Evolutionary conservation across 2,888 invertebrate species (phyloP), one percentile per base, ranked within the genome.

Genomic region (Drosophila helvetica): DNA sequence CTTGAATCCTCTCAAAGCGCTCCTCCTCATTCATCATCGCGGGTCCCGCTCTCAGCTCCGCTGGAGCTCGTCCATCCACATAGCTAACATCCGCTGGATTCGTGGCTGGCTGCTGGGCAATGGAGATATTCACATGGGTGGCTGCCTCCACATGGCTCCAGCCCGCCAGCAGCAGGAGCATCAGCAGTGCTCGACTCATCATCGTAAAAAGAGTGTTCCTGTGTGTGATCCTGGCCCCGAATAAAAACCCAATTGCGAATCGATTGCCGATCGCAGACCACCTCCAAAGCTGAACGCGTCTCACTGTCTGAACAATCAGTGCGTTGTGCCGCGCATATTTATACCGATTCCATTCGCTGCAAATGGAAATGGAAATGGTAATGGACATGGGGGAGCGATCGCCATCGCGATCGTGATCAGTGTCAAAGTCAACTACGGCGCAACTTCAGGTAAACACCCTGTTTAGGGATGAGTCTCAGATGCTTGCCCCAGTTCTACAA

Each of bases 41-140:
- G 10, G 89, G 90, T 19, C 89, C 90, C 5, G 90, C 89, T 30
- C 74, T 76, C 45, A 89, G 78, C 17, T 91, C 91, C 2, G 85
- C 87, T 0, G 91, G 89, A 10, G 91, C 90, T 30, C 59, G 88
- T n/a, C 90, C 91, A 55, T 90, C 87, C 19, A 93, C 86, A 80
- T 93, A 93, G 19, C 93, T 93, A 10, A 94, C 93, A 73, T 93
- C 93, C 5, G 93, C 94, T 7, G 94, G 93, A 90, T 92, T 93
- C 42, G 80, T 80, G 38, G 80, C 75, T 48, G 85, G 77, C 19
- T 88, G 81, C 54, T 89, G 85, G 57, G 83, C 86, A 57, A 91
- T 89, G 27, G 91, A 86, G 42, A 91, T 84, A 62, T 91, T 90
- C 17, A 91, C 89, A 79, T 91, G 90, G 53, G 71, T 71, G 73